phyloP scores from a whole-genome alignment of 2,113 vertebrate genomes.

The Cheilinus undulatus region DNA sequence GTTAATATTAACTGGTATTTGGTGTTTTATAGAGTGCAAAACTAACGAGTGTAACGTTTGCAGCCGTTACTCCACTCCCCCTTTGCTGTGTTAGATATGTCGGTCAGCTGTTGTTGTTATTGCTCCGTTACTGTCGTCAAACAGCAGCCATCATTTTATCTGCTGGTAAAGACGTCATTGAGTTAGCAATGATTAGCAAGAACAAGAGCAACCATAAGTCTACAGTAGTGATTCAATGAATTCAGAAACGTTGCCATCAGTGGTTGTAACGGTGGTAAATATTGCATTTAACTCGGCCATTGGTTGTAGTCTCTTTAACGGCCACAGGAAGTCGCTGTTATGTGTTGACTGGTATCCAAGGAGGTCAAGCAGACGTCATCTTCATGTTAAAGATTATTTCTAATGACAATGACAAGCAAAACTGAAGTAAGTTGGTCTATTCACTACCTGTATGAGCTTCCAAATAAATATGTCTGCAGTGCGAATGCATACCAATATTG shows the following conservation, averaged over 20 bases:
- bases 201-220: neutral
- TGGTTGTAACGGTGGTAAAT: neutral
- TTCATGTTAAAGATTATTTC: neutral
- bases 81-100: constrained; percentile 4
- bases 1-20: neutral
- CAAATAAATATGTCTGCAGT: too few relatives aligned
- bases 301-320: constrained; percentile 2
- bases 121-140: neutral
- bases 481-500: too few relatives aligned
- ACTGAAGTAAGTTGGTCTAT: too few relatives aligned
- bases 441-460: too few relatives aligned
- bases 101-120: constrained; percentile 58
- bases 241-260: fast-evolving
- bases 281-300: neutral
- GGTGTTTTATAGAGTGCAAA: too few relatives aligned
- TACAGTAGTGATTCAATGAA: neutral
- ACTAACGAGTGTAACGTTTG: neutral
- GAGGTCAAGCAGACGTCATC: neutral
- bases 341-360: constrained; percentile 25
- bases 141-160: constrained; percentile 17
- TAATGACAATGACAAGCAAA: too few relatives aligned
- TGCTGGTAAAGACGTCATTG: neutral
- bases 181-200: neutral
- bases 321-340: constrained; percentile 55
- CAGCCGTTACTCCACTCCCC: neutral